Evolutionary conservation across 1,140 invertebrate genomes (phyloP), one percentile per base, ranked within the genome.

Genomic region (Reticulitermes speratus): DNA sequence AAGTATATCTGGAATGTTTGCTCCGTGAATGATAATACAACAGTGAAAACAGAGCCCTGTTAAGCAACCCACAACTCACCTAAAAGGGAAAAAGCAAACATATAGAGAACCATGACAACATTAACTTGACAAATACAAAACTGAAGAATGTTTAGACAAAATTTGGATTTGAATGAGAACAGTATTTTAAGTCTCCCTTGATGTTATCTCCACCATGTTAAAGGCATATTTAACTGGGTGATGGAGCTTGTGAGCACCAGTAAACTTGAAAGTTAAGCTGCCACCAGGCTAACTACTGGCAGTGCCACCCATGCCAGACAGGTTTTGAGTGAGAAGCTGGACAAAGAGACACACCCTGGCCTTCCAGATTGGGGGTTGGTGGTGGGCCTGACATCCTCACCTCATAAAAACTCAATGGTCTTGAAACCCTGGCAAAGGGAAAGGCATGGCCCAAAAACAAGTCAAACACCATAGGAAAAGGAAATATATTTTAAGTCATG

Each of bases 11-110:
- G 84, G 85, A 87, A 81, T 90, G 90, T 45, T 89, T 90, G 75
- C 90, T 89, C 88, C 90, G 90, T 52, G 91, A 90, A 86, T 92
- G 91, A 89, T 95, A 95, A 87, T 91, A 92, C 87, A 92, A 91
- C 55, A 95, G 90, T n/a, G 94, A 92, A 88, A 92, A 91, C 0
- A 88, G 86, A 14, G 87, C 89, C 83, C 65, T 87, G 19, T 87
- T 87, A 19, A 88, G 45, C 32, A 87, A 75, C 11, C 86, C 87
- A 86, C 87, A 88, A 55, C 82, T 87, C n/a, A 88, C 86, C 85
- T 86, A 86, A 16, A 69, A 52, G 7, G 16, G 87, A 81, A 45
- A 12, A 3, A 12, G 25, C 23, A 23, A 52, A 52, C 38, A 52
- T 55, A 75, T 25, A 30, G 12, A 65, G 23, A 69, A 75, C 30